phyloP scores from a whole-genome alignment of 2,113 vertebrate genomes.

The Pollachius pollachius region DNA sequence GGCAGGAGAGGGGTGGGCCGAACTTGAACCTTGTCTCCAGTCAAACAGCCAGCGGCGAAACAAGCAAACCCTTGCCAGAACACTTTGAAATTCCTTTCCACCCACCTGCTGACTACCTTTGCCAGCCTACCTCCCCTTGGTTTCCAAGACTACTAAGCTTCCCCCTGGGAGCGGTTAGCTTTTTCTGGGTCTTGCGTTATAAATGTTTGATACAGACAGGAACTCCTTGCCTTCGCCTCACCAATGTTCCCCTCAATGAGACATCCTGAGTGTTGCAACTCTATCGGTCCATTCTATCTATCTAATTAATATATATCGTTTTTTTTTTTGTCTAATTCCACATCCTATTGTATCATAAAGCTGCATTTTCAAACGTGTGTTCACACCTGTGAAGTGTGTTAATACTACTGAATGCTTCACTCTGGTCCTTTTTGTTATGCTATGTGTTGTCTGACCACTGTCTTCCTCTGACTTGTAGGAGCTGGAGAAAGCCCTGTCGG shows the following conservation, averaged over 20 bases:
- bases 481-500: conserved; percentile 90
- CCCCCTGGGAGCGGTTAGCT: too few species aligned
- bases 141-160: too few species aligned
- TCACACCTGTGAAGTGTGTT: too few species aligned
- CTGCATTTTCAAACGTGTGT: too few species aligned
- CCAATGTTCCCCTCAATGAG: background rate
- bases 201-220: too few species aligned
- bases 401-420: too few species aligned
- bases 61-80: conserved; percentile 27
- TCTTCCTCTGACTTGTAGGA: conserved; percentile 73
- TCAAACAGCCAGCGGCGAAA: conserved; percentile 40
- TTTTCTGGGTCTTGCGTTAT: too few species aligned
- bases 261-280: background rate
- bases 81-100: conserved; percentile 26
- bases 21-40: conserved; percentile 68
- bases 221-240: too few species aligned
- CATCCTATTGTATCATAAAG: too few species aligned
- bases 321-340: too few species aligned
- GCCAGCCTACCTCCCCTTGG: conserved; percentile 12
- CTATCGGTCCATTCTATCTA: background rate
- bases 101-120: conserved; percentile 16
- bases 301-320: too few species aligned
- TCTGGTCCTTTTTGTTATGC: background rate
- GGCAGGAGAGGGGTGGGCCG: conserved; percentile 64
- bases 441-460: conserved; percentile 13